Evolutionary conservation across 2,888 invertebrate genomes (phyloP), one percentile per base, ranked within the genome.

Genomic region (Mystacides longicornis): DNA sequence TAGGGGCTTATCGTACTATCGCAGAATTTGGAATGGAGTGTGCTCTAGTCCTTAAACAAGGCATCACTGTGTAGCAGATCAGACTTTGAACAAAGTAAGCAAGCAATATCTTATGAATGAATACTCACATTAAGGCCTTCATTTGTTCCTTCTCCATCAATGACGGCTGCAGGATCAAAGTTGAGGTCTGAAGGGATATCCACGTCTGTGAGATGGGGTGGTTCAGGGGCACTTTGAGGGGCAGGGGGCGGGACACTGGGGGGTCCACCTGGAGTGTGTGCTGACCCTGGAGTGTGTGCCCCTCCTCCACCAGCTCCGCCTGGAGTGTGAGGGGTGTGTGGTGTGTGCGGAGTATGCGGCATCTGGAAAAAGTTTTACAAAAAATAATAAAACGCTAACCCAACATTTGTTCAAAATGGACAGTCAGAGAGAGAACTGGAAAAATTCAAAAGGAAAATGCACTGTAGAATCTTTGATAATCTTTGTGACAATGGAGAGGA

Each of bases 81-180:
- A n/a, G n/a, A n/a, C n/a, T n/a, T n/a, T n/a, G n/a, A n/a, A n/a
- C n/a, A n/a, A n/a, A n/a, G n/a, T n/a, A n/a, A n/a, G n/a, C n/a
- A n/a, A n/a, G n/a, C n/a, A n/a, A n/a, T n/a, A n/a, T n/a, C n/a
- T n/a, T n/a, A n/a, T n/a, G n/a, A n/a, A n/a, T n/a, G n/a, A n/a
- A 27, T 7, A 83, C 91, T 89, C 77, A 94, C 94, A 79, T 94
- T 94, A 65, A 95, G 81, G 63, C 86, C 86, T 74, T 93, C 93
- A 68, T 87, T 86, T 61, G 89, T 87, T 63, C 90, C 91, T 72
- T 93, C 93, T 55, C 92, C 92, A 66, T 93, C 93, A 66, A 94
- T 93, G 64, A 93, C 91, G 62, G 92, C 89, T 62, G 93, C 88
- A 37, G 94, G 93, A 74, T 94, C 94, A 69, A 95, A 94, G 74